Percentiles rank a stretch among this genome's conserved stretches.
These are phyloP conservation scores for Natator depressus DNA, from an alignment of 2,113 vertebrate species.

Conservation along the genomic window DNA sequence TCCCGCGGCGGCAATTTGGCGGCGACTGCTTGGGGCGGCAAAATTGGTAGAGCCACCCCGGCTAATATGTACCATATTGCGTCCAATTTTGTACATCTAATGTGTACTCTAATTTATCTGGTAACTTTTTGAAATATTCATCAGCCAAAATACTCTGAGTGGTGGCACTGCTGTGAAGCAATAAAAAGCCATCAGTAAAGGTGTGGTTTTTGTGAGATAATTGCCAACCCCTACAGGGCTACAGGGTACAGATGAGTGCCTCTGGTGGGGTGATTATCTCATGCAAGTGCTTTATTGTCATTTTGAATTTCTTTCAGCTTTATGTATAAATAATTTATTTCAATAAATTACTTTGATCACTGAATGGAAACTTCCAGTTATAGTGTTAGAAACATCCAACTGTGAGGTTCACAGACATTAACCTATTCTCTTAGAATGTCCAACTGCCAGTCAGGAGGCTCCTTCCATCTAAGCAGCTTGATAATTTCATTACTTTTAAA, in stretches of 20 bases:
- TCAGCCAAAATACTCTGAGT: not conserved
- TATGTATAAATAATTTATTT: slow-evolving; percentile 80
- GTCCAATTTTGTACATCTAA: not conserved
- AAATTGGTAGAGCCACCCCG: too few species aligned
- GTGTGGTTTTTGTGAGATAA: slow-evolving; percentile 69
- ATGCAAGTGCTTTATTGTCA: slow-evolving; percentile 75
- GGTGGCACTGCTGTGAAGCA: slow-evolving; percentile 33
- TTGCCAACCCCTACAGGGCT: slow-evolving; percentile 72
- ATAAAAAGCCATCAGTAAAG: slow-evolving; percentile 60
- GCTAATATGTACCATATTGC: not conserved
- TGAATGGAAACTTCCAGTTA: slow-evolving; percentile 73
- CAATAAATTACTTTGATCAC: slow-evolving; percentile 80
- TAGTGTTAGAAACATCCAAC: slow-evolving; percentile 74
- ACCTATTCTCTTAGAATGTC: slow-evolving; percentile 66
- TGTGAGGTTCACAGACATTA: slow-evolving; percentile 76
- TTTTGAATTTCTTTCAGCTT: slow-evolving; percentile 72
- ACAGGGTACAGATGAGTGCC: slow-evolving; percentile 63
- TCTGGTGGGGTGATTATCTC: slow-evolving; percentile 78
- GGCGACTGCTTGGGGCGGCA: too few species aligned
- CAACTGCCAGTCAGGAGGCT: slow-evolving; percentile 70
- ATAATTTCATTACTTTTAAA: slow-evolving; percentile 58
- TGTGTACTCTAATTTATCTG: not conserved
- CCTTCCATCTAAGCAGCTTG: slow-evolving; percentile 69
- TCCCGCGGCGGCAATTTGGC: too few species aligned
- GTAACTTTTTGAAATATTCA: not conserved